Conservation (phyloP, 35 echinoderm and acorn worm genomes). For the Heliocidaris tuberculata region DNA sequence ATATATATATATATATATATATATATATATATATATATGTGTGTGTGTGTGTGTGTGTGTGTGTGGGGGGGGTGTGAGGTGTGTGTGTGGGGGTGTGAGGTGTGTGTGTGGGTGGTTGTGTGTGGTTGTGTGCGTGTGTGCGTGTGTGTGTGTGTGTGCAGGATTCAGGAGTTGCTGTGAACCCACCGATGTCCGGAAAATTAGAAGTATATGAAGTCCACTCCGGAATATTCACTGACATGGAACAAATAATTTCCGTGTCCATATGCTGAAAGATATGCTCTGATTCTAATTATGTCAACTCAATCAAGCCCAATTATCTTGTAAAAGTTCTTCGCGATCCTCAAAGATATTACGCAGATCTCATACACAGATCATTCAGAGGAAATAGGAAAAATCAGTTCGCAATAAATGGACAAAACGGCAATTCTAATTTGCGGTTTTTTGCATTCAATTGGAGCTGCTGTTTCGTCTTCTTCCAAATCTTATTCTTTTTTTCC, state of each 20-base stretch:
- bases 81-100: too few species aligned
- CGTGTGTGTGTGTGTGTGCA: too few species aligned
- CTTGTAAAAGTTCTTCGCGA: not conserved
- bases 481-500: too few species aligned
- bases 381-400: not conserved
- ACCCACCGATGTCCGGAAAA: too few species aligned
- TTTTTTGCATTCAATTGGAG: not conserved
- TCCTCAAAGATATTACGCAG: not conserved
- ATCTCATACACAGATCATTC: not conserved
- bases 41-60: too few species aligned
- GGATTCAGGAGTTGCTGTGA: too few species aligned
- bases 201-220: too few species aligned
- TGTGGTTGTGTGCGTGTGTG: too few species aligned
- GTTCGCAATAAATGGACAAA: not conserved
- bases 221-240: not conserved
- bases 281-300: not conserved
- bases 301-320: not conserved
- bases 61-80: too few species aligned
- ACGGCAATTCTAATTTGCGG: not conserved
- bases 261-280: constrained; percentile 1
- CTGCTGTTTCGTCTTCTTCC: constrained; percentile 8
- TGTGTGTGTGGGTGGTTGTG: too few species aligned
- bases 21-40: too few species aligned
- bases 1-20: too few species aligned
- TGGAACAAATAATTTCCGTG: not conserved